Base-by-base conservation (phyloP, 1,140 invertebrate species). In the Popillia japonica region DNA sequence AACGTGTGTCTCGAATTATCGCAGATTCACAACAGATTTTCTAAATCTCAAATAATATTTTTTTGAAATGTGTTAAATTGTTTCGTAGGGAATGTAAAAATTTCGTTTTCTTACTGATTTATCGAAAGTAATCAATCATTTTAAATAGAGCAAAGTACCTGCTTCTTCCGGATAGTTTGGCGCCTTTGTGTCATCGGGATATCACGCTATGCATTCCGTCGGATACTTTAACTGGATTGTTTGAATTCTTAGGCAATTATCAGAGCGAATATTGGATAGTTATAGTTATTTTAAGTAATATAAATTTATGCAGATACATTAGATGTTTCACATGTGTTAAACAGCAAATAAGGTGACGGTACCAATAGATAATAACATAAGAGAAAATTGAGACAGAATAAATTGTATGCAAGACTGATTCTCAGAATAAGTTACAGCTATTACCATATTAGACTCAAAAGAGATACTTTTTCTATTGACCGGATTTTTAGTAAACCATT, bases 161-260 rank as follows among this genome's bases (percentile, higher is more conserved):
- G 61, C 61, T 68, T 34, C 61, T 68, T 68, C 61, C 61, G 61
- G 20, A 14, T 27, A 68, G 2, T 9, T 22, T 10, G 20, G 22
- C 22, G 61, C 22, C 61, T 68, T 2, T 34, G 9, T 27, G 61
- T 68, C 61, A 68, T 2, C 61, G 14, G 22, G 10, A 27, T 10
- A 68, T 68, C 61, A 68, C 27, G 20, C 22, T 27, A 10, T 22
- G 11, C 20, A 68, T 68, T 27, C 27, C 8, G 27, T 34, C 22
- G 22, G 10, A 68, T 68, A 22, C 61, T 68, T 34, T 22, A 10
- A 20, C 7, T 4, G 22, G 14, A 68, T 68, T 22, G 4, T 68
- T 68, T 22, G 22, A 8, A 68, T 68, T 68, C 61, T 68, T 10
- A 68, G 11, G 22, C 61, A 68, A 68, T 68, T 68, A 68, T 27